Evolutionary conservation across 2,888 invertebrate genomes (phyloP), one percentile per base, ranked within the genome.

Genomic region (Perizoma affinitatum): DNA sequence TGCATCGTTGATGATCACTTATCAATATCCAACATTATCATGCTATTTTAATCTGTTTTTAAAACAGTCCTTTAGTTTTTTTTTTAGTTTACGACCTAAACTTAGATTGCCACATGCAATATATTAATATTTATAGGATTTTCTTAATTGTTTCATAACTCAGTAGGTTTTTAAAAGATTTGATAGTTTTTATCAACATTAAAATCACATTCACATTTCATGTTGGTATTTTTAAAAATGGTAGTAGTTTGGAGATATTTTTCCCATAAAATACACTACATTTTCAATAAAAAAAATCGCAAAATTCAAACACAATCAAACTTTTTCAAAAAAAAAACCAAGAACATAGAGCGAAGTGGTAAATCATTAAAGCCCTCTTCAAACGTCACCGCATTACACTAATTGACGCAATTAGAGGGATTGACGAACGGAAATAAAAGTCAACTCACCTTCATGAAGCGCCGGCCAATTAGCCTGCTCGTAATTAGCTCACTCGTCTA

Each of bases 401-500:
- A 92, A 92, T 92, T 90, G 91, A 89, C 83, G 87, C 90, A 91
- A 90, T 91, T 91, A 92, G 90, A 90, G 90, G 89, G 89, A 92
- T 91, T 90, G 88, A 88, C 85, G 89, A 90, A 91, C 90, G 90
- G 90, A 92, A 92, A 92, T 91, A 90, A 92, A 90, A 91, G 88
- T 87, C 88, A 84, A 82, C 91, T 91, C 88, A 92, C 92, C 92
- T 92, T 92, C 91, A 92, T 92, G 89, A 88, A 91, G 89, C 88
- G 89, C 87, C 88, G 87, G 88, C 89, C 90, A 91, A 92, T 91
- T 91, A 91, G 90, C 84, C 84, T 84, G 84, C 86, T 85, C 76
- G 85, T 89, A 90, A 91, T 90, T 90, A 90, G 88, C 84, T 84
- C 84, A 87, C 84, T 84, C 76, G 58, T 36, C 77, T 72, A 76